These are phyloP conservation scores for Babyrousa celebensis DNA, from an alignment of 2,797 vertebrate species.

Conservation along the genomic window DNA sequence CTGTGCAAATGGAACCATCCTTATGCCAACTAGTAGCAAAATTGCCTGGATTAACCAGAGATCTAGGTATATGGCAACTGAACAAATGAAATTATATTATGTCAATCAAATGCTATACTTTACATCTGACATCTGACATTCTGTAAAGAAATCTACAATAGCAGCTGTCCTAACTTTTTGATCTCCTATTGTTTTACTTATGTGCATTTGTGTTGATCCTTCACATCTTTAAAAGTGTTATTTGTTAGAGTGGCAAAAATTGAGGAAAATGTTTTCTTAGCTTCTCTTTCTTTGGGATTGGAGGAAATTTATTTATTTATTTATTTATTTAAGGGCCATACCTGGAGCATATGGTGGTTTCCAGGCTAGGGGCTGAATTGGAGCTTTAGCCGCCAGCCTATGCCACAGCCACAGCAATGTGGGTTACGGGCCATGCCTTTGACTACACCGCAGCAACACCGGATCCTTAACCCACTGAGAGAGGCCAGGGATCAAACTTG, in stretches of 20 bases:
- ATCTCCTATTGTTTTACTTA: background rate
- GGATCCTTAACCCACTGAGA: no score
- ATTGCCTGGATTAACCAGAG: background rate
- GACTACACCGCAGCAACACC: no score
- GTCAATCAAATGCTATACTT: constrained; percentile 36
- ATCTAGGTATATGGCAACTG: background rate
- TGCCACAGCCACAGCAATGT: no score
- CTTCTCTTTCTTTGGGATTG: background rate
- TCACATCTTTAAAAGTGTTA: background rate
- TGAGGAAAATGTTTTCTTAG: constrained; percentile 34
- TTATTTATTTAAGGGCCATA: no score
- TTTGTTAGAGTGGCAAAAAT: constrained; percentile 25
- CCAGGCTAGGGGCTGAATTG: no score
- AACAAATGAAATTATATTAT: background rate
- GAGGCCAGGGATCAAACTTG: no score
- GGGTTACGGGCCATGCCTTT: no score
- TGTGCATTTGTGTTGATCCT: background rate
- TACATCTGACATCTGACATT: background rate
- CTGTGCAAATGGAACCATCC: background rate
- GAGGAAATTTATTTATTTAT: constrained; percentile 23
- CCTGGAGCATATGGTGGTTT: no score
- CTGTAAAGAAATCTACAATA: constrained; percentile 31
- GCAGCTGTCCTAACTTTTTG: background rate
- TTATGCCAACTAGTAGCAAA: constrained; percentile 9
- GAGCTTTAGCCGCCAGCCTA: no score